Conservation (phyloP, 2,888 invertebrate species). For the Sphaerophoria rueppellii region DNA sequence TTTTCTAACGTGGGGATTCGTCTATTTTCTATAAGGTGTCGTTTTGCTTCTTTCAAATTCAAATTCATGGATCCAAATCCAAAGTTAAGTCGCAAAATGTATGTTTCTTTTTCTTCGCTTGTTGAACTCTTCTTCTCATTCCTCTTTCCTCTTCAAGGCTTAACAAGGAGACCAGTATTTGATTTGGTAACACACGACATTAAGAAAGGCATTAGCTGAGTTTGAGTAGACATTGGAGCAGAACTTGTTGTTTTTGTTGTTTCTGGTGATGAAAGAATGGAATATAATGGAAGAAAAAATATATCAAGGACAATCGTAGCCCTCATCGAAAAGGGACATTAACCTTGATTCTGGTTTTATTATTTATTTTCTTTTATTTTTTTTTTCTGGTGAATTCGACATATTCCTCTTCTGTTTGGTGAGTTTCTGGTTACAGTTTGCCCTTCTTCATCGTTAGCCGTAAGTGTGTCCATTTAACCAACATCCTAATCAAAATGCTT, state of each 20-base stretch:
- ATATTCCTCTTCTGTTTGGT: background rate
- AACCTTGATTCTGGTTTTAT: conserved; percentile 68
- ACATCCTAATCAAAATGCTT: conserved; percentile 50
- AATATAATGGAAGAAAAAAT: conserved; percentile 46
- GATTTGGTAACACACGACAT: background rate
- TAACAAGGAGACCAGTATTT: background rate
- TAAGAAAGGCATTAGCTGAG: conserved; percentile 10
- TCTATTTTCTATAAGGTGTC: conserved; percentile 70
- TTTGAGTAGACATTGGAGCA: background rate
- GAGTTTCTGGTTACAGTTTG: background rate
- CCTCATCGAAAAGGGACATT: conserved; percentile 70
- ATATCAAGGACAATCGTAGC: conserved; percentile 67
- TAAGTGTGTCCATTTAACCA: conserved; percentile 17
- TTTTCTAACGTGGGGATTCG: background rate
- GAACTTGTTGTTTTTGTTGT: background rate
- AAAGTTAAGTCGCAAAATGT: conserved; percentile 22
- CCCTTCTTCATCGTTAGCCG: background rate
- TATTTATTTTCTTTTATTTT: background rate
- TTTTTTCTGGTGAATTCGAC: conserved; percentile 56
- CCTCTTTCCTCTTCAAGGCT: background rate
- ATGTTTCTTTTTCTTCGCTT: background rate
- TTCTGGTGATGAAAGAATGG: background rate
- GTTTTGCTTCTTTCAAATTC: conserved; percentile 1
- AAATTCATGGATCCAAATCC: background rate
- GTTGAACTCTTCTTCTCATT: background rate